phyloP scores from a whole-genome alignment of 2,113 vertebrate genomes.

The Notothenia rossii region DNA sequence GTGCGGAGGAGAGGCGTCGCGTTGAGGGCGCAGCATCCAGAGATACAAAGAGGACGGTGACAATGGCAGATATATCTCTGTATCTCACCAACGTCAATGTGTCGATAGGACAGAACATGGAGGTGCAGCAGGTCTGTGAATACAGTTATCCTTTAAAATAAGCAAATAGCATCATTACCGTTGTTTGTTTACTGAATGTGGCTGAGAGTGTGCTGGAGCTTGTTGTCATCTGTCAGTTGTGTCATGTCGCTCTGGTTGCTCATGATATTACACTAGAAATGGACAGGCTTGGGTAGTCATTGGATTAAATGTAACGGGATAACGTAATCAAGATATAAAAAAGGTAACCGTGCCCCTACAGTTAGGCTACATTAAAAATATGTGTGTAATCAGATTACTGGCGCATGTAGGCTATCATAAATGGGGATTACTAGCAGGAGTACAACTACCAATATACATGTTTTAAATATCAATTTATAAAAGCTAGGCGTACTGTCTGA shows the following conservation, averaged over 20 bases:
- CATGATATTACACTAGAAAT: not conserved
- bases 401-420: no score
- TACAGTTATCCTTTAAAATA: not conserved
- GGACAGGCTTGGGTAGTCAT: no score
- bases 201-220: not conserved
- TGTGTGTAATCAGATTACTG: no score
- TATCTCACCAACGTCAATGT: conserved; percentile 75
- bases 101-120: conserved; percentile 66
- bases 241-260: conserved; percentile 3
- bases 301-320: no score
- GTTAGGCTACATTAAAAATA: no score
- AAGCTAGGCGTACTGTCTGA: no score
- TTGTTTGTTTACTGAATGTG: not conserved
- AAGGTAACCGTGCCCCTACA: no score
- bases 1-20: conserved; percentile 23
- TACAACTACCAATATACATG: no score
- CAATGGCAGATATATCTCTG: conserved; percentile 78
- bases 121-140: conserved; percentile 65
- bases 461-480: no score
- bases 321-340: no score
- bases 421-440: no score
- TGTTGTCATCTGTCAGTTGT: conserved; percentile 38
- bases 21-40: conserved; percentile 53
- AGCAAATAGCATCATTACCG: not conserved
- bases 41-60: conserved; percentile 56